These are phyloP conservation scores for Hyles lineata DNA, from an alignment of 2,888 invertebrate species.

Conservation along the genomic window DNA sequence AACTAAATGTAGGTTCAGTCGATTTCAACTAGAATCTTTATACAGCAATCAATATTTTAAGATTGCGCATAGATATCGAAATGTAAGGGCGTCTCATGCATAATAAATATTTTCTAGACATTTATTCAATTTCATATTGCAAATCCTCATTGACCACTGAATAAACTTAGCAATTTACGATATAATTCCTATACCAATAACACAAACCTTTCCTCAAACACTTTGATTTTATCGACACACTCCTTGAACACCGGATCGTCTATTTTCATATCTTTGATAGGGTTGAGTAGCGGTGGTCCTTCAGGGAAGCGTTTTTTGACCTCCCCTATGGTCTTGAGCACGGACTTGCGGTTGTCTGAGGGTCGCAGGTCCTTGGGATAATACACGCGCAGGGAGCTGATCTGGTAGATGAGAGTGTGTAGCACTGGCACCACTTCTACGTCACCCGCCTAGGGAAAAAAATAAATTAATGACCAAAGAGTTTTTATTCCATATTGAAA, in stretches of 20 bases:
- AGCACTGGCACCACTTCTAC: conserved; percentile 96
- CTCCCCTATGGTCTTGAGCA: conserved; percentile 93
- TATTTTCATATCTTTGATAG: conserved; percentile 98
- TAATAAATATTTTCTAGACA: too few relatives aligned
- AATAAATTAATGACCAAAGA: not conserved
- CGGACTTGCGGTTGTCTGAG: conserved; percentile 92
- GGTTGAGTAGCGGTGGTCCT: conserved; percentile 95
- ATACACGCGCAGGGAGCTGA: conserved; percentile 95
- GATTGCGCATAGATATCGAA: too few relatives aligned
- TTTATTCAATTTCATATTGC: not conserved
- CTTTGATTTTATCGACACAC: conserved; percentile 92
- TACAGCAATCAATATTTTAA: too few relatives aligned
- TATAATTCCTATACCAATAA: not conserved
- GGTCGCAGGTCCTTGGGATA: conserved; percentile 96
- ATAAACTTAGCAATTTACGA: not conserved
- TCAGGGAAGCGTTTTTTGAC: conserved; percentile 95
- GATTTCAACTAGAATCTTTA: too few relatives aligned
- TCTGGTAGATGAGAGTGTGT: conserved; percentile 91
- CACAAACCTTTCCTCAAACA: conserved; percentile 89
- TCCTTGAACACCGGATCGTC: conserved; percentile 92
- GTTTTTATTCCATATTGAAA: not conserved
- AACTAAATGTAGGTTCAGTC: too few relatives aligned
- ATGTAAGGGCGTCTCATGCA: too few relatives aligned
- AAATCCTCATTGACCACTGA: not conserved
- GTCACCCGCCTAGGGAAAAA: conserved; percentile 86